These are phyloP conservation scores for Leptopilina clavipes DNA, from an alignment of 1,140 invertebrate species.

Conservation along the genomic window DNA sequence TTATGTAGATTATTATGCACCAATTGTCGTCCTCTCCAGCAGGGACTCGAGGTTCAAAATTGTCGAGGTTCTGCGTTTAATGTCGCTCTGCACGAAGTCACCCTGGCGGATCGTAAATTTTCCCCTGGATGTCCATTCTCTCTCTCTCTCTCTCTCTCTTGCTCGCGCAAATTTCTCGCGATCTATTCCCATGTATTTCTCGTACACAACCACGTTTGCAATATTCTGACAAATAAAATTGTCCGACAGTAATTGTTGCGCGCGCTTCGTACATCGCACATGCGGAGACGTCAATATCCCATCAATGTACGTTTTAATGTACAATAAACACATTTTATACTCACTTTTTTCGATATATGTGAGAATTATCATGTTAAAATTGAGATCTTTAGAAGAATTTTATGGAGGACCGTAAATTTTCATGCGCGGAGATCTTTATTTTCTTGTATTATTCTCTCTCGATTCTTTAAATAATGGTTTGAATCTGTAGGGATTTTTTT, in stretches of 20 bases:
- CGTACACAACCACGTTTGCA: conserved; percentile 27
- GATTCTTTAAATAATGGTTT: no score
- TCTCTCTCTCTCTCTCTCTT: conserved; percentile 35
- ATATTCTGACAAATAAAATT: conserved; percentile 44
- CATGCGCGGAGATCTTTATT: neutral
- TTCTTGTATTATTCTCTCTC: no score
- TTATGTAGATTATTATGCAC: conserved; percentile 63
- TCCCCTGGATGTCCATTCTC: conserved; percentile 30
- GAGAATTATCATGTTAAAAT: neutral
- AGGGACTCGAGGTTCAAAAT: conserved; percentile 47
- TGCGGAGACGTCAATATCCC: conserved; percentile 7
- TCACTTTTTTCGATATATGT: neutral
- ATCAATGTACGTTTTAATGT: conserved; percentile 11
- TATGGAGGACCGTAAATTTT: neutral
- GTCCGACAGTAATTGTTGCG: conserved; percentile 33
- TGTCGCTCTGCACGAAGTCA: conserved; percentile 36
- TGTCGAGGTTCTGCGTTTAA: conserved; percentile 48
- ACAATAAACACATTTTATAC: neutral
- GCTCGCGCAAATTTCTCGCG: conserved; percentile 31
- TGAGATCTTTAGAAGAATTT: neutral
- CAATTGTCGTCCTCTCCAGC: conserved; percentile 48
- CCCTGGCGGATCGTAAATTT: conserved; percentile 41
- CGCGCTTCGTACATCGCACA: neutral
- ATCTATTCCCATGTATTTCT: conserved; percentile 35
- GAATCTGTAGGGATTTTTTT: no score